phyloP scores from a whole-genome alignment of 2,797 vertebrate species.

The Rhyacichthys aspro region DNA sequence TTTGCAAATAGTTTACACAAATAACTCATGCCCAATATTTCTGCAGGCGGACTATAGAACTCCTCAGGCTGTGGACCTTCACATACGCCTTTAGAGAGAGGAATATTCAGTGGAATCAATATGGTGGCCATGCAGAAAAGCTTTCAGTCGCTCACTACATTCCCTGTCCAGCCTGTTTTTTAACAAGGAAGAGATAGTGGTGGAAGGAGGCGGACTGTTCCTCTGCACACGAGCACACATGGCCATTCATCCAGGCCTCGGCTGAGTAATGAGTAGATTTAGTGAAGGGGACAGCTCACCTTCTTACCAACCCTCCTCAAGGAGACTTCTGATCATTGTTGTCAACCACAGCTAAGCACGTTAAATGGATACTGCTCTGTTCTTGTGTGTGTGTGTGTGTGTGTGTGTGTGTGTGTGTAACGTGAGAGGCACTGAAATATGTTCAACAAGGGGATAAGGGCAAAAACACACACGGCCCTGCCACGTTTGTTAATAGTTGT shows the following conservation, averaged over 20 bases:
- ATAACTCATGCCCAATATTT: too few relatives aligned
- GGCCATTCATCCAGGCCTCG: slow-evolving; percentile 66
- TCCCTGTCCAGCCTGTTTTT: slow-evolving; percentile 23
- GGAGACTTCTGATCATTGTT: slow-evolving; percentile 82
- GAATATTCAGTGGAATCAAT: slow-evolving; percentile 62
- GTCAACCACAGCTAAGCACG: slow-evolving; percentile 74
- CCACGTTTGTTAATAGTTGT: too few relatives aligned
- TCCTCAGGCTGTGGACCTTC: slow-evolving; percentile 37
- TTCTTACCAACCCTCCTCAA: slow-evolving; percentile 75
- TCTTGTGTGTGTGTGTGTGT: slow-evolving; percentile 29
- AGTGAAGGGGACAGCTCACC: slow-evolving; percentile 79
- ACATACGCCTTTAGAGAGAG: slow-evolving; percentile 28
- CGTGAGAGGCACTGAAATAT: slow-evolving; percentile 24
- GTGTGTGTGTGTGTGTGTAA: slow-evolving; percentile 33
- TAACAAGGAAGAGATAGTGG: slow-evolving; percentile 14
- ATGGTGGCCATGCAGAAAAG: slow-evolving; percentile 48
- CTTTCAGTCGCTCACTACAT: slow-evolving; percentile 30
- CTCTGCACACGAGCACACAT: slow-evolving; percentile 26
- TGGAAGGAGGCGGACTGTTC: not conserved
- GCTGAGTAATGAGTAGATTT: slow-evolving; percentile 79
- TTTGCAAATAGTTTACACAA: too few relatives aligned
- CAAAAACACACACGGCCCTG: slow-evolving; percentile 3
- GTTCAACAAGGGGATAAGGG: not conserved
- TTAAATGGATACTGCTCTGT: slow-evolving; percentile 65
- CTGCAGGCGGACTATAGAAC: too few relatives aligned